Evolutionary conservation across 2,888 invertebrate species (phyloP).

Genomic region (Ellobium chinense): DNA sequence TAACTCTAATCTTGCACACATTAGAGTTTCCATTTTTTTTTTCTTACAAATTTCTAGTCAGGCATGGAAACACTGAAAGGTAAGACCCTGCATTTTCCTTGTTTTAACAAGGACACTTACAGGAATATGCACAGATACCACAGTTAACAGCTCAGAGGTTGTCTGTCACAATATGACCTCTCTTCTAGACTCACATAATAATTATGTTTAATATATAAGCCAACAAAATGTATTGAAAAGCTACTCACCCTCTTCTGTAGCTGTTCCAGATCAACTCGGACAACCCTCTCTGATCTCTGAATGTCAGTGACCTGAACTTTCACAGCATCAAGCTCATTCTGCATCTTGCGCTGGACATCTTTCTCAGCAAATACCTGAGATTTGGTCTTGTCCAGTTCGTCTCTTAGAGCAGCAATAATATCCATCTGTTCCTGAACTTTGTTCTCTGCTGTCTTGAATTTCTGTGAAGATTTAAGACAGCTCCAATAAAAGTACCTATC

Average conservation of each 20-base stretch:
- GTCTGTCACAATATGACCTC: no score
- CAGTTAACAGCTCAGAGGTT: no score
- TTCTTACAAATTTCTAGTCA: no score
- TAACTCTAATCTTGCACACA: no score
- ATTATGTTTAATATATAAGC: no score
- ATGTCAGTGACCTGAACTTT: conserved; percentile 72
- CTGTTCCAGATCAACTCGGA: conserved; percentile 76
- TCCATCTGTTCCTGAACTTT: conserved; percentile 71
- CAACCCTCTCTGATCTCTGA: conserved; percentile 75
- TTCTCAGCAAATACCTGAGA: conserved; percentile 64
- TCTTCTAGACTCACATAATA: no score
- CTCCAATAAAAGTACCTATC: not conserved
- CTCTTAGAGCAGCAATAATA: conserved; percentile 66
- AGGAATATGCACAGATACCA: no score
- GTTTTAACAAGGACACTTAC: no score
- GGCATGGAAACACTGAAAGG: no score
- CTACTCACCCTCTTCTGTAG: conserved; percentile 71
- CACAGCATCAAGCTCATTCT: conserved; percentile 66
- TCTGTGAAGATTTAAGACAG: conserved; percentile 56
- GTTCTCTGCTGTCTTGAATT: conserved; percentile 75
- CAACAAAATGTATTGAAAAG: no score
- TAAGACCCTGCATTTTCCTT: no score
- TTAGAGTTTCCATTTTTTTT: no score
- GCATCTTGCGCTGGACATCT: conserved; percentile 67
- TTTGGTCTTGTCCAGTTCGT: conserved; percentile 73